Evolutionary conservation across 2,113 vertebrate species (phyloP).

Genomic region (Cyprinodon brontotheroides): DNA sequence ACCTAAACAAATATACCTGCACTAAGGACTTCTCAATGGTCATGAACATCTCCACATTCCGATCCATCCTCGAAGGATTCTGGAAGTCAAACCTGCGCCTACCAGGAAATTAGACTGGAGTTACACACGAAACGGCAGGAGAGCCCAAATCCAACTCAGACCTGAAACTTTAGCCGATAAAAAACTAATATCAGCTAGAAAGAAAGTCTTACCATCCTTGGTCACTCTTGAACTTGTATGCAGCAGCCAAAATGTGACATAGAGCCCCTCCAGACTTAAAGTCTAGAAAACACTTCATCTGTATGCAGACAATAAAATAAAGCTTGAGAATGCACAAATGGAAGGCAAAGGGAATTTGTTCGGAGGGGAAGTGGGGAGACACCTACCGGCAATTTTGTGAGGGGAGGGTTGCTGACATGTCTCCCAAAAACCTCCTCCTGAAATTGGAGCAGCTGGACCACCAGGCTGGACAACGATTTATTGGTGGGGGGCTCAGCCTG

Average conservation of each 20-base stretch:
- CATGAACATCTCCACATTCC: constrained; percentile 99
- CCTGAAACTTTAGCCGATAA: not conserved
- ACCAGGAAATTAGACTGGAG: constrained; percentile 82
- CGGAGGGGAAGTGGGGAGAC: constrained; percentile 4
- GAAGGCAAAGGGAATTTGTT: not conserved
- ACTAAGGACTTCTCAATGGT: constrained; percentile 96
- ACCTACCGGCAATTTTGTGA: constrained; percentile 90
- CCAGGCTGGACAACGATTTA: constrained; percentile 95
- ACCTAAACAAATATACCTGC: constrained; percentile 80
- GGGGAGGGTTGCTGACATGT: constrained; percentile 96
- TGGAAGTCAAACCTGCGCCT: constrained; percentile 99
- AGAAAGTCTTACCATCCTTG: constrained; percentile 92
- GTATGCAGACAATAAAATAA: constrained; percentile 39
- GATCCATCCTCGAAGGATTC: constrained; percentile 97
- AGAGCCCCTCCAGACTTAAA: constrained; percentile 96
- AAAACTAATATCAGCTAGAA: constrained; percentile 23
- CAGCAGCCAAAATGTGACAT: constrained; percentile 95
- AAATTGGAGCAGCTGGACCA: constrained; percentile 96
- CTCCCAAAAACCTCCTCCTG: constrained; percentile 97
- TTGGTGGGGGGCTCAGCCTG: constrained; percentile 97
- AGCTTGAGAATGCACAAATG: not conserved
- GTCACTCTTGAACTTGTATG: constrained; percentile 99
- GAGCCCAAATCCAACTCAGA: constrained; percentile 26
- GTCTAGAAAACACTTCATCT: constrained; percentile 98
- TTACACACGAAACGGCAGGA: constrained; percentile 72